Percentiles rank a stretch among this genome's conserved stretches.
Evolutionary conservation across 2,113 vertebrate genomes (phyloP).

Genomic region (Cyphomyrus discorhynchus): DNA sequence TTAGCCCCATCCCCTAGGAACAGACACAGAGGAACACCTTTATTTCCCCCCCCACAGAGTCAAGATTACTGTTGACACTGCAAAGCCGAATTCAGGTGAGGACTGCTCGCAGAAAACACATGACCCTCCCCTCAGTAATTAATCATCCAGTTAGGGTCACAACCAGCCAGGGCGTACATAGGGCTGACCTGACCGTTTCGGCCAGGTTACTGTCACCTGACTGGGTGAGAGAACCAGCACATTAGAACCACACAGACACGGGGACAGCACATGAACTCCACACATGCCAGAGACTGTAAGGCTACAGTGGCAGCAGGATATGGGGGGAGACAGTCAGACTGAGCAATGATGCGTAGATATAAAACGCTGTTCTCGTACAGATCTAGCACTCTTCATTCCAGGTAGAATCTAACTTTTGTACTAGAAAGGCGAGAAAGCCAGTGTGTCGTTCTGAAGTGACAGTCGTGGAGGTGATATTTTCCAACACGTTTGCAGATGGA

Average conservation of each 20-base stretch:
- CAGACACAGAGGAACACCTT: conserved; percentile 13
- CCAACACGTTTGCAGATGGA: neutral
- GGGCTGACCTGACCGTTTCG: neutral
- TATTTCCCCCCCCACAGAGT: conserved; percentile 12
- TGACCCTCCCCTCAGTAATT: neutral
- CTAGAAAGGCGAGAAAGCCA: neutral
- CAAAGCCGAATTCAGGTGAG: conserved; percentile 16
- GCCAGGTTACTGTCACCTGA: neutral
- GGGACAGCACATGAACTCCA: neutral
- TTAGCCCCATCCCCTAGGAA: conserved; percentile 91
- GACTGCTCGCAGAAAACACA: neutral
- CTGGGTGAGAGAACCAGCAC: neutral
- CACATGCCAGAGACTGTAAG: neutral
- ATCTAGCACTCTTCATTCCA: neutral
- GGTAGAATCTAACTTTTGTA: neutral
- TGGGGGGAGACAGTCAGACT: neutral
- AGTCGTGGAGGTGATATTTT: neutral
- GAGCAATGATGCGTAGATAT: neutral
- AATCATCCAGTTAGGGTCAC: neutral
- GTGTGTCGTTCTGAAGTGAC: neutral
- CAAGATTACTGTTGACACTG: conserved; percentile 33
- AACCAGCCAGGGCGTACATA: neutral
- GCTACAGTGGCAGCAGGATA: neutral
- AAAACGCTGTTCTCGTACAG: neutral
- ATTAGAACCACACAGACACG: neutral